Percentiles rank a stretch among this genome's conserved stretches.
Conservation (phyloP, 2,888 invertebrate species). For the Rotaria sp. region DNA sequence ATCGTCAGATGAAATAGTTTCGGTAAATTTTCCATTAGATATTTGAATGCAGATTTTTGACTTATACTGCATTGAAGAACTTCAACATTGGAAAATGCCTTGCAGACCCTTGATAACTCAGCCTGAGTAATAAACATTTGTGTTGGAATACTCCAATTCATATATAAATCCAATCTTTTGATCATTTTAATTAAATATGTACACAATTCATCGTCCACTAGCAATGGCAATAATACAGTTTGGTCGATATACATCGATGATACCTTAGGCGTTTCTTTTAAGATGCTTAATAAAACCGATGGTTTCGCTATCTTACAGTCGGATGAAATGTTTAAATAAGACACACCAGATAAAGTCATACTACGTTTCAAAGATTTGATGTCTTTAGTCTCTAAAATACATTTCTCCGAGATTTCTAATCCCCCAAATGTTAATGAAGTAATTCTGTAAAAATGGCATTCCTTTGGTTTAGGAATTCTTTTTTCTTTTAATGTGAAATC, state of each 20-base stretch:
- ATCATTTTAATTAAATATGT: not conserved
- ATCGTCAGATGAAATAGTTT: too few species aligned
- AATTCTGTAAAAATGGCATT: too few species aligned
- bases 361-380: not conserved
- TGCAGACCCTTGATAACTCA: not conserved
- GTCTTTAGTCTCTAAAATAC: not conserved
- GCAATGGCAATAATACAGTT: not conserved
- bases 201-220: not conserved
- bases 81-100: not conserved
- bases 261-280: not conserved
- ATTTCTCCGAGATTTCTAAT: too few species aligned
- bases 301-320: not conserved
- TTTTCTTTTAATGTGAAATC: too few species aligned
- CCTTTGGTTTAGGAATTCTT: too few species aligned
- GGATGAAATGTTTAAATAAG: not conserved
- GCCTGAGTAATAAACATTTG: not conserved
- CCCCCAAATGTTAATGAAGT: too few species aligned
- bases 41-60: too few species aligned
- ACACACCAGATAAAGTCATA: not conserved
- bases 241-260: not conserved
- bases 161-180: not conserved
- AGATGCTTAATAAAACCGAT: not conserved
- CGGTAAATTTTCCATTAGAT: too few species aligned
- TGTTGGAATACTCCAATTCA: too few species aligned
- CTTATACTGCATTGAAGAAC: not conserved